phyloP scores from a whole-genome alignment of 2,113 vertebrate genomes.

The Neoarius graeffei region DNA sequence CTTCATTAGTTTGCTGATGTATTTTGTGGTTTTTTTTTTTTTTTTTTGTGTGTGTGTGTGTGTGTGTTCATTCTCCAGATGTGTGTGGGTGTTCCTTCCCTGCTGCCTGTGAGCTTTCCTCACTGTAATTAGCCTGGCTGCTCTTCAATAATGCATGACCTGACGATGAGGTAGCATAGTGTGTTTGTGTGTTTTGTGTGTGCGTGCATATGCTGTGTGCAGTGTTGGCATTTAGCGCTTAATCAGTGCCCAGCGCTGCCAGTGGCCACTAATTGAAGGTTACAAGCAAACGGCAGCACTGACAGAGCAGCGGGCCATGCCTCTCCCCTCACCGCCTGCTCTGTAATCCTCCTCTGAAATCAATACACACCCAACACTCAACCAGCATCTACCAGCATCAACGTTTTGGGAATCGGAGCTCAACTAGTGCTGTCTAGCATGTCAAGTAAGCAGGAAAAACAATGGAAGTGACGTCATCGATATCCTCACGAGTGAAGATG shows the following conservation, averaged over 20 bases:
- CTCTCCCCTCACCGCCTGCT: conserved; percentile 37
- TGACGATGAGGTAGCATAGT: conserved; percentile 46
- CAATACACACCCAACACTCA: conserved; percentile 22
- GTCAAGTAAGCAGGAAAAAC: too few relatives aligned
- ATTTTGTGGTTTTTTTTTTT: neutral
- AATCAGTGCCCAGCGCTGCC: conserved; percentile 73
- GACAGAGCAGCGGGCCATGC: conserved; percentile 34
- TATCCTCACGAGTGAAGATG: too few relatives aligned
- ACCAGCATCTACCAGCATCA: conserved; percentile 19
- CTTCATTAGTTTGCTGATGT: neutral
- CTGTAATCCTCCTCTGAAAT: conserved; percentile 34
- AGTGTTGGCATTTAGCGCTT: conserved; percentile 73
- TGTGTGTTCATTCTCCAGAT: conserved; percentile 34
- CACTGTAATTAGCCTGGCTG: conserved; percentile 54
- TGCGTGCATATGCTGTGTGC: conserved; percentile 45
- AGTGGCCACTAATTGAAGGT: conserved; percentile 79
- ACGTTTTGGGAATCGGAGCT: neutral
- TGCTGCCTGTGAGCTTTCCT: conserved; percentile 46
- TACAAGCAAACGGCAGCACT: conserved; percentile 70
- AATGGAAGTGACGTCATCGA: too few relatives aligned
- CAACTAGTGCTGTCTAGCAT: neutral
- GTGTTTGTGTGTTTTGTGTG: conserved; percentile 35
- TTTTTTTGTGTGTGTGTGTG: conserved; percentile 11
- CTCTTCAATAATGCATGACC: conserved; percentile 60
- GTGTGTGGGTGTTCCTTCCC: conserved; percentile 36